phyloP scores from a whole-genome alignment of 2,888 invertebrate genomes.

The Chrysomela aeneicollis region DNA sequence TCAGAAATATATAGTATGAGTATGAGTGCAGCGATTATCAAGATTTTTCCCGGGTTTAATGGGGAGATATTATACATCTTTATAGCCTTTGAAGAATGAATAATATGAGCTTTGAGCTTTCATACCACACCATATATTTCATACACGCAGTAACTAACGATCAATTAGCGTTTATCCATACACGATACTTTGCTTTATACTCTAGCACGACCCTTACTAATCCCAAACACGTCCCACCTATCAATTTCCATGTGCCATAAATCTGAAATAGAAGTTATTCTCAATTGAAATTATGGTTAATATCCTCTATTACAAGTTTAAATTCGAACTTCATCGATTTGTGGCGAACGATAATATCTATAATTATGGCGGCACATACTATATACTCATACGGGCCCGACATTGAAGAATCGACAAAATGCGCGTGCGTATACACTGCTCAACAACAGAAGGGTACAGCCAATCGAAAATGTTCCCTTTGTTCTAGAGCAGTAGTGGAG shows the following conservation, averaged over 20 bases:
- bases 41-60: no score
- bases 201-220: slow-evolving; percentile 13
- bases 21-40: no score
- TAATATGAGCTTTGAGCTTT: not conserved
- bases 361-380: slow-evolving; percentile 33
- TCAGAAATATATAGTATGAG: no score
- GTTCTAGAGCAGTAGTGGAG: no score
- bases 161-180: not conserved
- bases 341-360: slow-evolving; percentile 42
- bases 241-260: slow-evolving; percentile 42
- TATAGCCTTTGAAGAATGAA: not conserved
- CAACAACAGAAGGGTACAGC: not conserved
- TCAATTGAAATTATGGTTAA: slow-evolving; percentile 44
- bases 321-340: slow-evolving; percentile 39
- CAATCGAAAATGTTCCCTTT: no score
- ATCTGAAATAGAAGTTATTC: slow-evolving; percentile 40
- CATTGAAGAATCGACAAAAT: not conserved
- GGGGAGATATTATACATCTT: not conserved
- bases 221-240: slow-evolving; percentile 40
- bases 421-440: not conserved
- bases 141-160: no score
- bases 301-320: slow-evolving; percentile 43
- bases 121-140: not conserved
- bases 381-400: not conserved
- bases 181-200: not conserved